Percentiles rank a stretch among this genome's conserved stretches.
Evolutionary conservation across 2,113 vertebrate species (phyloP).

Genomic region (Isurus oxyrinchus): DNA sequence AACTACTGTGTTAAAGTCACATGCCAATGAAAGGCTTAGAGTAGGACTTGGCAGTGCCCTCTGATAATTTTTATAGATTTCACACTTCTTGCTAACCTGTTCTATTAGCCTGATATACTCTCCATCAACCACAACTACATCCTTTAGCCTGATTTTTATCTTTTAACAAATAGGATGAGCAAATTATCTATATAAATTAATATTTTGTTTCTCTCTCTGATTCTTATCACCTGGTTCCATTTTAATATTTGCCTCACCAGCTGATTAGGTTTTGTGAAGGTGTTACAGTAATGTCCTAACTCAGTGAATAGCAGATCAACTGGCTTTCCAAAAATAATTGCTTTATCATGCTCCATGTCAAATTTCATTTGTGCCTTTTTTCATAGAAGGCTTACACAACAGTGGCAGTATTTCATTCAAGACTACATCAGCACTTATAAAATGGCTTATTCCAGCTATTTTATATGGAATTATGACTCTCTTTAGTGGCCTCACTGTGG

Average conservation of each 20-base stretch:
- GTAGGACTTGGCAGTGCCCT: not conserved
- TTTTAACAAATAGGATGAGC: not conserved
- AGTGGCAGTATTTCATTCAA: not conserved
- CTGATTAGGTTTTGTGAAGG: not conserved
- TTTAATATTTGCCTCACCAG: not conserved
- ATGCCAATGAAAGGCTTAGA: not conserved
- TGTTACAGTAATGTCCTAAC: not conserved
- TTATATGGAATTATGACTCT: not conserved
- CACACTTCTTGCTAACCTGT: not conserved
- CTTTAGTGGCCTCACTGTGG: not conserved
- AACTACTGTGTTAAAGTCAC: not conserved
- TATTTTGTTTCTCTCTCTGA: no score
- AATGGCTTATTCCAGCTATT: not conserved
- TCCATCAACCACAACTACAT: not conserved
- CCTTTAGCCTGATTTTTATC: not conserved
- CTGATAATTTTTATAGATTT: not conserved
- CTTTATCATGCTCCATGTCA: not conserved
- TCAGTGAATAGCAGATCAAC: not conserved
- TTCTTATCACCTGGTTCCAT: no score
- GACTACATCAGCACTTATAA: not conserved
- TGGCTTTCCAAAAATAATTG: no score
- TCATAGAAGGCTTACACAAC: not conserved
- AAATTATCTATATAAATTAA: not conserved
- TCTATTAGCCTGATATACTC: not conserved
- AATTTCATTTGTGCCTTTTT: not conserved